Evolutionary conservation across 2,888 invertebrate species (phyloP), one percentile per base, ranked within the genome.

Genomic region (Spodoptera exigua): DNA sequence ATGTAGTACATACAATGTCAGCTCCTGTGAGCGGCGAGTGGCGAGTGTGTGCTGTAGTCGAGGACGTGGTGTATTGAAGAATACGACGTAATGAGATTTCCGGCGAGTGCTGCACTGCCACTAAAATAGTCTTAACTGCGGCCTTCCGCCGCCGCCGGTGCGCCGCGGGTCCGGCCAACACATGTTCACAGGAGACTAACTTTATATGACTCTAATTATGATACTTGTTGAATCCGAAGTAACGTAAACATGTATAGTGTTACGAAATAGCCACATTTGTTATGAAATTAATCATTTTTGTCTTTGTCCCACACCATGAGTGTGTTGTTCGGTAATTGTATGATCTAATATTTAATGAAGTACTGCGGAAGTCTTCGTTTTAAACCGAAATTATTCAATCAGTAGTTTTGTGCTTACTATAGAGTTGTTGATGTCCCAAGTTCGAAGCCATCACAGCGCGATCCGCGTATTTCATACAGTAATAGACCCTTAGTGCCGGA

Each of bases 101-200:
- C 70, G 70, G 41, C 34, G 13, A n/a, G 10, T 14, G 21, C 27
- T 17, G 46, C 10, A 47, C 16, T 10, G 9, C 27, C 21, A 54
- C 48, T 40, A 44, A 68, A 65, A 61, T 65, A 69, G 48, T 49
- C 45, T 48, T 49, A 65, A 65, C 65, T 63, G 64, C 37, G 63
- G 40, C 39, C 64, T 55, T 66, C 65, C 70, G 70, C 40, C 40
- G 54, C 17, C 44, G 55, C 39, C 21, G 17, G 55, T 36, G 11
- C 32, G 39, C 32, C 11, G 40, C 14, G 37, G 5, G 1, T 13
- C 10, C 39, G 16, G 4, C 39, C 11, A 66, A 21, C 41, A 66
- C 36, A 43, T 40, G 40, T 35, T 10, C 17, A 14, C 37, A 55
- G 34, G 36, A 16, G n/a, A n/a, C n/a, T n/a, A n/a, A n/a, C n/a